These are phyloP conservation scores for Thunnus albacares DNA, from an alignment of 2,797 vertebrate species.

Conservation along the genomic window DNA sequence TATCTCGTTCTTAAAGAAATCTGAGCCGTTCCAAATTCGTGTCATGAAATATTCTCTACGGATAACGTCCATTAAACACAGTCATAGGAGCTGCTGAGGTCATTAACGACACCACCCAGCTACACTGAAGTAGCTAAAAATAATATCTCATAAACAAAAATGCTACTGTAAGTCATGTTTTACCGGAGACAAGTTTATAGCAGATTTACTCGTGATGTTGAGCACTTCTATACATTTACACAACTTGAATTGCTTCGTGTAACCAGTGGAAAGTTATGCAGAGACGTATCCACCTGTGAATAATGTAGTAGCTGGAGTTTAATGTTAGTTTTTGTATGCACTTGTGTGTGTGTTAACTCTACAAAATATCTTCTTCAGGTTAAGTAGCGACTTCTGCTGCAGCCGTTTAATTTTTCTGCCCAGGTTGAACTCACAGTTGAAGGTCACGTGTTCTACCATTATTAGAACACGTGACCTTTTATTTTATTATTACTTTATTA, in stretches of 20 bases:
- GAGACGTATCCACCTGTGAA: not conserved
- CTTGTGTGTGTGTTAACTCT: no score
- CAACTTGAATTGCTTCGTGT: slow-evolving; percentile 9
- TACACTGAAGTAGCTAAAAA: slow-evolving; percentile 2
- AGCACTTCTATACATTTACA: not conserved
- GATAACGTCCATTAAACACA: slow-evolving; percentile 55
- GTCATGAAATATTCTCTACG: slow-evolving; percentile 46
- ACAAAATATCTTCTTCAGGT: no score
- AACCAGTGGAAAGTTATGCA: not conserved
- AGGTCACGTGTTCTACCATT: no score
- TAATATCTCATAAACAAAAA: not conserved
- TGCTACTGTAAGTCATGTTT: not conserved
- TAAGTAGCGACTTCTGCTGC: no score
- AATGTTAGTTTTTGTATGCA: no score
- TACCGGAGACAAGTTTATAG: not conserved
- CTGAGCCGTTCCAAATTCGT: slow-evolving; percentile 17
- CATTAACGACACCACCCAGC: slow-evolving; percentile 18
- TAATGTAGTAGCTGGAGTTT: no score
- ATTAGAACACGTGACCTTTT: no score
- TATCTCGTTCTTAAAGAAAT: slow-evolving; percentile 33
- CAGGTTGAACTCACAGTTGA: no score
- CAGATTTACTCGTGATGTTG: not conserved
- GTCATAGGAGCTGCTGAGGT: slow-evolving; percentile 13
- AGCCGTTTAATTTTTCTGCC: no score
- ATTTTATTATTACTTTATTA: no score